phyloP scores from a whole-genome alignment of 2,888 invertebrate genomes.

The Kryphioiulus occultus region DNA sequence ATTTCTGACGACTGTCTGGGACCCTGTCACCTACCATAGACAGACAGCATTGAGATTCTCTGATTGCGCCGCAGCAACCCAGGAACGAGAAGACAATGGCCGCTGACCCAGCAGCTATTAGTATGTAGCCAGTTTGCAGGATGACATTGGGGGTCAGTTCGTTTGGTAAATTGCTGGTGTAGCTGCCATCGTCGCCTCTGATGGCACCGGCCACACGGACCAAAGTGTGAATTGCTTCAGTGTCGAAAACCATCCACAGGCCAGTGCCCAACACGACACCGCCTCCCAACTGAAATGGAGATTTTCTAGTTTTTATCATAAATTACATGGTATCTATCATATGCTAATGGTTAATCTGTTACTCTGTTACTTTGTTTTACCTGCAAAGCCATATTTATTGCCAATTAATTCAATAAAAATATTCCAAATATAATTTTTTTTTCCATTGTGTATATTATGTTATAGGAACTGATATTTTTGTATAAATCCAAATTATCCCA shows the following conservation, averaged over 20 bases:
- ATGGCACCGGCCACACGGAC: slow-evolving; percentile 42
- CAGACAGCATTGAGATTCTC: slow-evolving; percentile 73
- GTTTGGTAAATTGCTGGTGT: background rate
- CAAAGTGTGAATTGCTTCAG: slow-evolving; percentile 48
- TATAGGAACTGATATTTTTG: no score
- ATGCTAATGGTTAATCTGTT: no score
- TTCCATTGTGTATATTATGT: no score
- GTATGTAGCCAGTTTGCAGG: slow-evolving; percentile 73
- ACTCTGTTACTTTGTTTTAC: no score
- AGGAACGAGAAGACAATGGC: slow-evolving; percentile 77
- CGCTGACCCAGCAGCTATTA: slow-evolving; percentile 73
- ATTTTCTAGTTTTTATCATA: no score
- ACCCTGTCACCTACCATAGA: slow-evolving; percentile 66
- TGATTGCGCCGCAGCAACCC: slow-evolving; percentile 75
- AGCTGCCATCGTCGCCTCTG: slow-evolving; percentile 41
- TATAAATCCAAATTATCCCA: no score
- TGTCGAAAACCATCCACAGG: slow-evolving; percentile 75
- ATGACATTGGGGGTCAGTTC: slow-evolving; percentile 63
- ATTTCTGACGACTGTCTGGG: no score
- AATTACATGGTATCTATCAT: no score
- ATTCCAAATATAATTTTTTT: no score
- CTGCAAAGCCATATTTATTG: no score
- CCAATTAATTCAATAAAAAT: no score
- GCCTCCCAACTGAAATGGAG: slow-evolving; percentile 67
- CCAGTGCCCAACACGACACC: slow-evolving; percentile 72